These are phyloP conservation scores for Pan troglodytes DNA, from an alignment of 2,113 vertebrate species.

Conservation along the genomic window NHGRI_mPanTro3-v2.1_pri NC_072398.2:75953001-75953500, in stretches of 20 bases:
- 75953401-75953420: background rate
- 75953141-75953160: too few relatives aligned
- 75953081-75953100: background rate
- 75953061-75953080: background rate
- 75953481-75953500: background rate
- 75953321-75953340: background rate
- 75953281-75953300: background rate
- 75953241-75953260: too few relatives aligned
- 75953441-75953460: background rate
- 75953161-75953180: background rate
- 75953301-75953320: background rate
- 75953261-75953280: too few relatives aligned
- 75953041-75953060: background rate
- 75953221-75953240: background rate
- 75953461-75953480: background rate
- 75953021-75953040: background rate
- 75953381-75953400: background rate
- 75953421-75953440: background rate
- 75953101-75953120: background rate
- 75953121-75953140: background rate
- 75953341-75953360: background rate
- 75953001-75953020: background rate
- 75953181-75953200: background rate
- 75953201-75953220: background rate
- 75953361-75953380: background rate